Evolutionary conservation across 2,113 vertebrate genomes (phyloP).

Genomic region (Rhea pennata): DNA sequence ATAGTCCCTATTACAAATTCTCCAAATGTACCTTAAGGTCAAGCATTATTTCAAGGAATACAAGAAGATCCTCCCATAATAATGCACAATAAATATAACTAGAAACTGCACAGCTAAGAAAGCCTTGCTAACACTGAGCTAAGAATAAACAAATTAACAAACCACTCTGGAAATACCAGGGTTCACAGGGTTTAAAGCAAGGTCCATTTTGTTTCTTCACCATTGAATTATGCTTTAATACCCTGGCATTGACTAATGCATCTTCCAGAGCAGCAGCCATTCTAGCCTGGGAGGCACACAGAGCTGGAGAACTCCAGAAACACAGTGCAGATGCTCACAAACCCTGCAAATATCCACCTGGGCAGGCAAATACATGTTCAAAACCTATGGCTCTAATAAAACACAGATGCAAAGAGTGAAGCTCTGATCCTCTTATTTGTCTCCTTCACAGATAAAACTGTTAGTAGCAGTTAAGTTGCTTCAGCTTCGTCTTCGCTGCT

Average conservation of each 20-base stretch:
- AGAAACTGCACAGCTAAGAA: not conserved
- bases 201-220: not conserved
- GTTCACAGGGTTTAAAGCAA: not conserved
- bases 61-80: not conserved
- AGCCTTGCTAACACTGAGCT: rapidly evolving
- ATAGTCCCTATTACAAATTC: not conserved
- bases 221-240: not conserved
- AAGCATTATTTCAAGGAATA: not conserved
- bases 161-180: not conserved
- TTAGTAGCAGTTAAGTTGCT: not conserved
- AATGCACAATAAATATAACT: not conserved
- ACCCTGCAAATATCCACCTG: not conserved
- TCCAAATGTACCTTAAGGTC: not conserved
- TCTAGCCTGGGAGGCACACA: not conserved
- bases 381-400: conserved; percentile 10
- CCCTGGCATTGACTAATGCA: not conserved
- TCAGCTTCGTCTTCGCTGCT: not conserved
- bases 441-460: conserved; percentile 12
- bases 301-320: not conserved
- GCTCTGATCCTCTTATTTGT: not conserved
- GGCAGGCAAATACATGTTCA: not conserved
- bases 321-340: not conserved
- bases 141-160: not conserved
- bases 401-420: not conserved
- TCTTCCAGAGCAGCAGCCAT: not conserved